These are phyloP conservation scores for Tachycineta bicolor DNA, from an alignment of 2,113 vertebrate species.

Conservation along the genomic window DNA sequence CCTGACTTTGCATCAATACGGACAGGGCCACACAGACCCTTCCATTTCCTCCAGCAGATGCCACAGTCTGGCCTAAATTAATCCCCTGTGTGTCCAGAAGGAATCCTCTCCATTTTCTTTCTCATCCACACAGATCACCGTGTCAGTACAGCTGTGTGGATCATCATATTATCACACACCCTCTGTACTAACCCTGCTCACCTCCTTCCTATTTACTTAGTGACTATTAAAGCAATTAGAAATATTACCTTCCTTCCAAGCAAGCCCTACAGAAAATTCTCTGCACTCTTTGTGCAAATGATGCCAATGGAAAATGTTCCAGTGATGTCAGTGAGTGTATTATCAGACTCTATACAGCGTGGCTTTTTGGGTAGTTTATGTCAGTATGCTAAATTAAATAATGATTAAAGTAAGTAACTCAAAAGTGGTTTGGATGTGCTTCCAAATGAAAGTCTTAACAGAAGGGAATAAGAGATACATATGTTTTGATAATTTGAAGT, in stretches of 20 bases:
- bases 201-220: background rate
- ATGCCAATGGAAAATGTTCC: background rate
- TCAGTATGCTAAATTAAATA: background rate
- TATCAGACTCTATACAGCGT: background rate
- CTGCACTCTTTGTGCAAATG: background rate
- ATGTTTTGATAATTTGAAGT: slow-evolving; percentile 53
- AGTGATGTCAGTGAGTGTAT: background rate
- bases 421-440: slow-evolving; percentile 23
- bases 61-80: background rate
- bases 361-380: background rate
- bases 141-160: background rate
- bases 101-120: background rate
- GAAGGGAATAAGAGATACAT: slow-evolving; percentile 4
- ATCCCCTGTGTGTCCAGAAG: background rate
- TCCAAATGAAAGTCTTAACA: slow-evolving; percentile 25
- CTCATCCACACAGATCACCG: background rate
- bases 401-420: slow-evolving; percentile 39
- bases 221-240: background rate
- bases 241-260: background rate
- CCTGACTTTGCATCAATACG: background rate
- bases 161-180: background rate
- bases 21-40: background rate
- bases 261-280: background rate
- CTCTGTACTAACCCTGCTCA: background rate
- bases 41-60: background rate